Conservation (phyloP, 2,113 vertebrate genomes). For the Sphyrna mokarran region DNA sequence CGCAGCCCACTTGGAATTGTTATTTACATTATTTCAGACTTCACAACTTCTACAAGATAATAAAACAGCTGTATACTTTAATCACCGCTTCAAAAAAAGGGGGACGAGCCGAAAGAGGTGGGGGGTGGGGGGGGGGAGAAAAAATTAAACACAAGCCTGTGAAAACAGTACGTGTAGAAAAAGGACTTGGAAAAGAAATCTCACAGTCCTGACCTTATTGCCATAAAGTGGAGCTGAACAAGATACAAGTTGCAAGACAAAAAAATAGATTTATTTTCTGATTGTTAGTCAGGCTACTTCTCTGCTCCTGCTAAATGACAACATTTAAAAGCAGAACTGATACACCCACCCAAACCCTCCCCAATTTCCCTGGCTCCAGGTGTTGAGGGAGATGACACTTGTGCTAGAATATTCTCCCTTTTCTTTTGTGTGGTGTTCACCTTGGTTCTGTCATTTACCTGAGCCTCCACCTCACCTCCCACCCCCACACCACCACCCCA, state of each 20-base stretch:
- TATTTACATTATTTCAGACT: slow-evolving; percentile 90
- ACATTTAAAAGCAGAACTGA: slow-evolving; percentile 31
- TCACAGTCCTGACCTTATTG: slow-evolving; percentile 97
- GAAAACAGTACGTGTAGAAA: slow-evolving; percentile 95
- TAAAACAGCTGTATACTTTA: slow-evolving; percentile 73
- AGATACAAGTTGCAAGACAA: slow-evolving; percentile 62
- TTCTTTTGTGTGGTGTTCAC: not conserved
- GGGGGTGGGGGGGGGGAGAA: no score
- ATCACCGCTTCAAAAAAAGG: slow-evolving; percentile 67
- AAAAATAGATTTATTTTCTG: slow-evolving; percentile 72
- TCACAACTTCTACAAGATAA: slow-evolving; percentile 80
- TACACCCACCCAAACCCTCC: not conserved
- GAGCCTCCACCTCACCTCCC: not conserved
- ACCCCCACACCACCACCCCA: no score
- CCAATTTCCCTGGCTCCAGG: not conserved
- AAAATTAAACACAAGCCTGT: not conserved
- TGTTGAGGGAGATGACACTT: not conserved
- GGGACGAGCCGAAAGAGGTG: slow-evolving; percentile 50
- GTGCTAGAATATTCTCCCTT: not conserved
- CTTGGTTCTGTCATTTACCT: not conserved
- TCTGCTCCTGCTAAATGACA: slow-evolving; percentile 52
- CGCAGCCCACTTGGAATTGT: slow-evolving; percentile 87
- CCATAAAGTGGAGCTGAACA: slow-evolving; percentile 93
- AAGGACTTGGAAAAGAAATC: slow-evolving; percentile 81
- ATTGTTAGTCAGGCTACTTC: slow-evolving; percentile 66